Evolutionary conservation across 37 sponge, comb jelly and placozoan genomes (phyloP), one percentile per base, ranked within the genome.

Genomic region (Spongilla lacustris): DNA sequence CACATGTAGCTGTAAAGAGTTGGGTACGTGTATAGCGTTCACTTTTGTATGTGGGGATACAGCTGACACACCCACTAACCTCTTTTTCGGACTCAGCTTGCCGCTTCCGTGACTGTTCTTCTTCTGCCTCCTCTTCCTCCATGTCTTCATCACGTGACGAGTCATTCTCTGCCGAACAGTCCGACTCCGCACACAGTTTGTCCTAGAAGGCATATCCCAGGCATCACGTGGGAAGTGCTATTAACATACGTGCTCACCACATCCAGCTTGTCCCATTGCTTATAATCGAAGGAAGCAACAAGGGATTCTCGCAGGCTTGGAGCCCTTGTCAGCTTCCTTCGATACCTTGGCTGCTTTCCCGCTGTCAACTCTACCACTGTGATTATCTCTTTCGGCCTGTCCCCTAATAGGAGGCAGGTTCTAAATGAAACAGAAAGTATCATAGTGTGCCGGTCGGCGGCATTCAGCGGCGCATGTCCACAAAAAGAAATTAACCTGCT

Each of bases 241-340:
- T n/a, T n/a, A n/a, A 79, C 32, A 80, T n/a, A 69, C 27, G 33
- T 37, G 75, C 91, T 80, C 35, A 95, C 99, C 86, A 99, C 99
- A 90, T 97, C 96, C 92, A 95, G 92, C 73, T 97, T 95, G 85
- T 97, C 97, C 99, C 99, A 99, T 14, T 94, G 86, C 67, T 83
- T 79, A 81, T 95, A 99, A 76, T 99, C 99, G 81, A 88, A 94
- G 26, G 96, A 93, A n/a, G 36, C 88, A 31, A n/a, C n/a, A n/a
- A n/a, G n/a, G n/a, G n/a, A 99, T 99, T 31, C 91, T 86, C 19
- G 66, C 72, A 23, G 81, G 35, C 76, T 93, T 74, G 27, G 67
- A 26, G 32, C 38, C 28, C 13, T 75, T 50, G 33, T 77, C 38
- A 75, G 87, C 73, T 79, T 91, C 74, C 66, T 80, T 36, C 48